These are phyloP conservation scores for Tetramorium simillimum DNA, from an alignment of 1,140 invertebrate species.

Conservation along the genomic window DNA sequence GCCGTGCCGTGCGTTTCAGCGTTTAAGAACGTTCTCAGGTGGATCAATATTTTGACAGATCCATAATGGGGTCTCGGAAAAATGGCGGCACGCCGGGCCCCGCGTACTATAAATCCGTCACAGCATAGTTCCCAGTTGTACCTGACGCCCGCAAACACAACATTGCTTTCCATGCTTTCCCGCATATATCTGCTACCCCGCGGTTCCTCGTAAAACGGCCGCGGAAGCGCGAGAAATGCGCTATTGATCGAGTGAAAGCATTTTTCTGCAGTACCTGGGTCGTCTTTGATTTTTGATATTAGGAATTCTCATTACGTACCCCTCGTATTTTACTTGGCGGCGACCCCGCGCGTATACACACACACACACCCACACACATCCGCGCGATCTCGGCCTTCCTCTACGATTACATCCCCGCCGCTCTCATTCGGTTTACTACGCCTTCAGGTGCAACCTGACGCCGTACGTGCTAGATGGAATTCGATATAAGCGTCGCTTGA, in stretches of 20 bases:
- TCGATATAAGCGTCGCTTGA: constrained; percentile 60
- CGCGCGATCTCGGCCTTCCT: constrained; percentile 3
- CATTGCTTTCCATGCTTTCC: constrained; percentile 41
- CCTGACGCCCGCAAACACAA: constrained; percentile 51
- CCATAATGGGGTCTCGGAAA: constrained; percentile 32
- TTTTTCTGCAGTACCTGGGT: constrained; percentile 8
- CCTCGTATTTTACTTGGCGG: constrained; percentile 54
- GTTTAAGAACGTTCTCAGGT: background rate
- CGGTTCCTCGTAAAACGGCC: background rate
- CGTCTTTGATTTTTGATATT: constrained; percentile 57
- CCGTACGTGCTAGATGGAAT: constrained; percentile 59
- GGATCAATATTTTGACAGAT: constrained; percentile 51
- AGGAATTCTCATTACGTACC: constrained; percentile 55
- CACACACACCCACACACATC: background rate
- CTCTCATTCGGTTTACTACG: constrained; percentile 57
- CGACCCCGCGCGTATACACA: background rate
- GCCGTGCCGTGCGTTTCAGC: background rate
- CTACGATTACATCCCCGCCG: constrained; percentile 46
- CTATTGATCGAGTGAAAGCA: constrained; percentile 34
- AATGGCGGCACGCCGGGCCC: constrained; percentile 17
- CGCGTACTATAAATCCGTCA: constrained; percentile 54
- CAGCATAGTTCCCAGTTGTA: constrained; percentile 49
- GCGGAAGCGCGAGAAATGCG: constrained; percentile 6
- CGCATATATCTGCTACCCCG: constrained; percentile 24
- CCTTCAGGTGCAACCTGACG: constrained; percentile 61